These are phyloP conservation scores for Andrena marginata DNA, from an alignment of 2,888 invertebrate species.

Conservation along the genomic window DNA sequence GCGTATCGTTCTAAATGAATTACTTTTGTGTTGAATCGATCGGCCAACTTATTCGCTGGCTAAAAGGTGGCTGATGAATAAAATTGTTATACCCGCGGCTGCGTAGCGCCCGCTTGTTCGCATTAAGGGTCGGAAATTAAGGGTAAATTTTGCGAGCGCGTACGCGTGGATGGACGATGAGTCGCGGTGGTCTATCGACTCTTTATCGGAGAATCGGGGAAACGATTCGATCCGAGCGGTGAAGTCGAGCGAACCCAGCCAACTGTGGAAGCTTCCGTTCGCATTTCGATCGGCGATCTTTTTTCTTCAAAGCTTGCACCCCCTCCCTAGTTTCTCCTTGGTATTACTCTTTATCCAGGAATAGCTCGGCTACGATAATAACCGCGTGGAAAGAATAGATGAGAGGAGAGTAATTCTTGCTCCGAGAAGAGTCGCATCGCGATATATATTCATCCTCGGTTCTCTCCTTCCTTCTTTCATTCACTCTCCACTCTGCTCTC, in stretches of 20 bases:
- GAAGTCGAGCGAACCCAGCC: slow-evolving; percentile 38
- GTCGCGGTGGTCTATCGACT: not conserved
- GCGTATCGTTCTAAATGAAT: not conserved
- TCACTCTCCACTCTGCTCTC: slow-evolving; percentile 9
- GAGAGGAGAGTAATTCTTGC: slow-evolving; percentile 67
- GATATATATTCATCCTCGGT: slow-evolving; percentile 64
- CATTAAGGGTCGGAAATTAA: slow-evolving; percentile 30
- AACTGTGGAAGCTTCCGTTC: slow-evolving; percentile 62
- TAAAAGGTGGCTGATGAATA: not conserved
- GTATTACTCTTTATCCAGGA: slow-evolving; percentile 56
- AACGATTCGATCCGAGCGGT: slow-evolving; percentile 53
- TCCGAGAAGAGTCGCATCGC: slow-evolving; percentile 58
- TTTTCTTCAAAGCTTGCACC: slow-evolving; percentile 56
- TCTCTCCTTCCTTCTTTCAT: slow-evolving; percentile 14
- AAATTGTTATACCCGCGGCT: not conserved
- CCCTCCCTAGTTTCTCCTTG: slow-evolving; percentile 6
- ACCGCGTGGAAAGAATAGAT: slow-evolving; percentile 70
- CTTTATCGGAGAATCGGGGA: slow-evolving; percentile 37
- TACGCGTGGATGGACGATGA: not conserved
- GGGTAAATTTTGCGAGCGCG: slow-evolving; percentile 24
- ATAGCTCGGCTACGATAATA: slow-evolving; percentile 70
- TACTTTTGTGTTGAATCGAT: too few relatives aligned
- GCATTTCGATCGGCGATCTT: slow-evolving; percentile 56
- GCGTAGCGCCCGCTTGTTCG: not conserved
- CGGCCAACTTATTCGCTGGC: not conserved